A percentile compares a stretch with the other conserved stretches of the same genome.
These are phyloP conservation scores for Indicator indicator DNA, from an alignment of 2,113 vertebrate genomes.

Conservation along the genomic window DNA sequence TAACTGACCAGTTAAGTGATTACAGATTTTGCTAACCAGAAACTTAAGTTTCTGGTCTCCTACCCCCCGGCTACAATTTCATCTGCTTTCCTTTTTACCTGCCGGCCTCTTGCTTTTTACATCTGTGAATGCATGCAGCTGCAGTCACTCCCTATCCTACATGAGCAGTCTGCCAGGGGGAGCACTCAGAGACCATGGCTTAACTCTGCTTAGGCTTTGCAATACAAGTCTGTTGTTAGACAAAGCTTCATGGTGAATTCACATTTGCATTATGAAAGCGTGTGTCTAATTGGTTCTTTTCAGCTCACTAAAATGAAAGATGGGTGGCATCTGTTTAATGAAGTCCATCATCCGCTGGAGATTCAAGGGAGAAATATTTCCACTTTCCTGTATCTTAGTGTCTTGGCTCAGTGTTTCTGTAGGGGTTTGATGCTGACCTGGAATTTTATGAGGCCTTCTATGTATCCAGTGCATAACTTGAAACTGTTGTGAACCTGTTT, in stretches of 20 bases:
- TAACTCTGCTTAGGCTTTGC: slow-evolving; percentile 39
- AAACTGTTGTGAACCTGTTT: neutral
- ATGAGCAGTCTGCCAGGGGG: neutral
- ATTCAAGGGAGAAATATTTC: neutral
- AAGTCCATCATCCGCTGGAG: neutral
- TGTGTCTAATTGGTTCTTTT: slow-evolving; percentile 46
- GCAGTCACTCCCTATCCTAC: neutral
- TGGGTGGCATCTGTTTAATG: slow-evolving; percentile 29
- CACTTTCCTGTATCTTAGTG: neutral
- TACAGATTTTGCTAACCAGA: neutral
- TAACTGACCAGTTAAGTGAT: neutral
- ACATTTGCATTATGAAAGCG: neutral
- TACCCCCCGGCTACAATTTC: fast-evolving
- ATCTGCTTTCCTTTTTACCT: neutral
- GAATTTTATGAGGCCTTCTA: neutral
- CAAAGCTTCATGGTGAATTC: slow-evolving; percentile 20
- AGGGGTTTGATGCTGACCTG: neutral
- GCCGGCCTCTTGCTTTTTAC: neutral
- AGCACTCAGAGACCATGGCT: slow-evolving; percentile 5
- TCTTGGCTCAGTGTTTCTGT: neutral
- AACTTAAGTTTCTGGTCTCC: fast-evolving
- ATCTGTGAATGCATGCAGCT: neutral
- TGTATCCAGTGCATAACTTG: neutral
- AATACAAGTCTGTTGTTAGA: slow-evolving; percentile 28
- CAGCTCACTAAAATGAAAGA: neutral